Conservation (phyloP, 2,113 vertebrate species). For the Pyxicephalus adspersus region DNA sequence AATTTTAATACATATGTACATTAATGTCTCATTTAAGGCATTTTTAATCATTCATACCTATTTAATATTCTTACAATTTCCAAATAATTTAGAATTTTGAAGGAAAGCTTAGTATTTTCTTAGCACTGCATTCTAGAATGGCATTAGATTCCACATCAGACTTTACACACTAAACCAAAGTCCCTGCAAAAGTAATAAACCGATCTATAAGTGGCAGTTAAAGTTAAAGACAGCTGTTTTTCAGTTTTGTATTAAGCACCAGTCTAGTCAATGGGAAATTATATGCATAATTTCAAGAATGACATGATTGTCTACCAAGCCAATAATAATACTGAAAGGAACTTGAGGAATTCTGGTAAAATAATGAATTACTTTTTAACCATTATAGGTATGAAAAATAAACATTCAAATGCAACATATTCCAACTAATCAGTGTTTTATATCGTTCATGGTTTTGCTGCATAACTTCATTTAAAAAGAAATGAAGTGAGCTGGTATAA, state of each 20-base stretch:
- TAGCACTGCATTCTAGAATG: slow-evolving; percentile 40
- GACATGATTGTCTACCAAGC: slow-evolving; percentile 51
- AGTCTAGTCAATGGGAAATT: slow-evolving; percentile 11
- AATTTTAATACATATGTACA: not conserved
- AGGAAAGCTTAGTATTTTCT: slow-evolving; percentile 7
- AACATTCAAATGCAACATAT: not conserved
- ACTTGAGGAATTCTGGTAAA: slow-evolving; percentile 27
- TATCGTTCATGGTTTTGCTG: too few relatives aligned
- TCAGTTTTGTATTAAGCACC: not conserved
- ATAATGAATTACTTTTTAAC: slow-evolving; percentile 38
- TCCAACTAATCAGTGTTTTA: not conserved
- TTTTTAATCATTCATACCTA: not conserved
- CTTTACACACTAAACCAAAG: slow-evolving; percentile 32
- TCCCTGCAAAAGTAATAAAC: slow-evolving; percentile 51
- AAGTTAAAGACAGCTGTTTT: slow-evolving; percentile 41
- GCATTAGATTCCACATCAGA: slow-evolving; percentile 28
- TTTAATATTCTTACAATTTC: not conserved
- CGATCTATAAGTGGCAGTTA: slow-evolving; percentile 50
- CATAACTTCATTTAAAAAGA: too few relatives aligned
- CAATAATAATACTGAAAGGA: slow-evolving; percentile 36
- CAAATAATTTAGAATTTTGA: slow-evolving; percentile 10
- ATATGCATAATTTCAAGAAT: slow-evolving; percentile 39
- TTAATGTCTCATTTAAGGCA: not conserved
- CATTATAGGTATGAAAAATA: not conserved
- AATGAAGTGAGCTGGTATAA: too few relatives aligned